Percentiles rank a stretch among this genome's conserved stretches.
phyloP scores from a whole-genome alignment of 30 jellyfish, hydroid and myxozoan genomes.

The Aurelia sp. region DNA sequence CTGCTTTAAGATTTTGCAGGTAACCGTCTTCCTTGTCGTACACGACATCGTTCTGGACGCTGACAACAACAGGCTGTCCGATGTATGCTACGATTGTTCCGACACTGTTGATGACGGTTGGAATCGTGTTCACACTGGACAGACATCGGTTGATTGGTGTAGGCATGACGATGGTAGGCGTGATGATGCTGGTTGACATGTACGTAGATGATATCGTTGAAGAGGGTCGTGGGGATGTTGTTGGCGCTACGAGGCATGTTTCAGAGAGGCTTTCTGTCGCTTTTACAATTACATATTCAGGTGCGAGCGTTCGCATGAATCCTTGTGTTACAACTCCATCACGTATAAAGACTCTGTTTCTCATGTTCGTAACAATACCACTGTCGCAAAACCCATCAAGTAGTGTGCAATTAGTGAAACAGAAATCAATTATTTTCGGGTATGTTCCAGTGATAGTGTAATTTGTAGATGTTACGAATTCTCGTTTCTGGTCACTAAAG shows the following conservation, averaged over 20 bases:
- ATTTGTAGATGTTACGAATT: neutral
- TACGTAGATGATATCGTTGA: neutral
- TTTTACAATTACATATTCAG: constrained; percentile 17
- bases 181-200: constrained; percentile 9
- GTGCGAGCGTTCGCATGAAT: constrained; percentile 33
- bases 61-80: constrained; percentile 39
- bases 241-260: constrained; percentile 5
- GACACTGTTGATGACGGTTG: constrained; percentile 64
- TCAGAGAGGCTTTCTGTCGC: constrained; percentile 20
- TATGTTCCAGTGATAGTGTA: constrained; percentile 25
- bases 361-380: neutral
- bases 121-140: constrained; percentile 32
- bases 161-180: constrained; percentile 14
- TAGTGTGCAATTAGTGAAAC: constrained; percentile 50
- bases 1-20: constrained; percentile 7
- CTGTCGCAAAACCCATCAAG: constrained; percentile 16
- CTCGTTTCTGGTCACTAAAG: neutral
- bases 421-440: constrained; percentile 25
- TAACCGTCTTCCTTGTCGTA: constrained; percentile 71
- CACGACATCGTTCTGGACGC: constrained; percentile 36
- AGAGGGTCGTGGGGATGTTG: neutral
- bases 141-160: constrained; percentile 37
- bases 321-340: constrained; percentile 6
- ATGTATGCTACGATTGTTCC: constrained; percentile 22
- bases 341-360: constrained; percentile 26